These are phyloP conservation scores for Phoebastria nigripes DNA, from an alignment of 2,797 vertebrate species.

Conservation along the genomic window DNA sequence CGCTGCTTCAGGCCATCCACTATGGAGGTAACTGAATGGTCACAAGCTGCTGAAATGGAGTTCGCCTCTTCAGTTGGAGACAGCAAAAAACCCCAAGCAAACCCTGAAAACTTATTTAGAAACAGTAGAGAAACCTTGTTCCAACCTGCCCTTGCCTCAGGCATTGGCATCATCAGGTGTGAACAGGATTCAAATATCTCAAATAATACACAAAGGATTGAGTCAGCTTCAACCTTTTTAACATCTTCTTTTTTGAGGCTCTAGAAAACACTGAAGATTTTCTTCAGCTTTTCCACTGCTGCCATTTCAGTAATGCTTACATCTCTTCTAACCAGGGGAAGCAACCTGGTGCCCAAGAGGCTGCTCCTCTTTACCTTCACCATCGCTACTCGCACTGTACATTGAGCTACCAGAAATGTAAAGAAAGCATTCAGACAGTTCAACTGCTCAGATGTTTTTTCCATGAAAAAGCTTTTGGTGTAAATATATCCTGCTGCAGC, in stretches of 20 bases:
- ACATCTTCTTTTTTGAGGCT: neutral
- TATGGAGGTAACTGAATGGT: constrained; percentile 22
- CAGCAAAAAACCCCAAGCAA: neutral
- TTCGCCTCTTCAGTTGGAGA: neutral
- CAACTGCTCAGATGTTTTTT: neutral
- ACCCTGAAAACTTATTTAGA: neutral
- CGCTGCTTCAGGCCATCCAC: neutral
- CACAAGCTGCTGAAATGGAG: constrained; percentile 51
- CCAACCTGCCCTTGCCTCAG: constrained; percentile 46
- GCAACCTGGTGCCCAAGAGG: neutral
- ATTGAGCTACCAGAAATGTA: neutral
- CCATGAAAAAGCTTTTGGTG: neutral
- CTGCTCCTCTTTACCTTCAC: neutral
- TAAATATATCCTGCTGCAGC: constrained; percentile 50
- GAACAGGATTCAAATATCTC: constrained; percentile 56
- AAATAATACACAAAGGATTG: constrained; percentile 5
- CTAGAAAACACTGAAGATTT: neutral
- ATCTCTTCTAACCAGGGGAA: neutral
- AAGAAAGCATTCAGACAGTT: neutral
- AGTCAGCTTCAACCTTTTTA: neutral
- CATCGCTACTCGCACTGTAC: accelerated
- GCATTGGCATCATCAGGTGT: constrained; percentile 12
- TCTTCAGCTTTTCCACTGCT: neutral
- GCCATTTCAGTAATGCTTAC: neutral
- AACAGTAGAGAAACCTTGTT: neutral